phyloP scores from a whole-genome alignment of 1,140 invertebrate genomes.

The Papilio polyxenes region DNA sequence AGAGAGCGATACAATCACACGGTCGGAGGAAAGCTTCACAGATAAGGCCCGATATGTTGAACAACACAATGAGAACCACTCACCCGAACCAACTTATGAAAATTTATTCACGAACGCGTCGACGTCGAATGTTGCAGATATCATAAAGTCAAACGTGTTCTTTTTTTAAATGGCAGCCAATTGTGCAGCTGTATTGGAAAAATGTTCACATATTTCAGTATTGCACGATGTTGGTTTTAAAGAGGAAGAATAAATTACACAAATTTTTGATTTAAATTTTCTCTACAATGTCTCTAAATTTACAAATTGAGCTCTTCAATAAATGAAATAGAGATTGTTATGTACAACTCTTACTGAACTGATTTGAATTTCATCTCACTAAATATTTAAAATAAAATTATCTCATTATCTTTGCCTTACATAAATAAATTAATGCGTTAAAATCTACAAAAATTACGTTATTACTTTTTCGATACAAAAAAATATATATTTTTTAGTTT shows the following conservation, averaged over 20 bases:
- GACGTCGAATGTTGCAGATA: constrained; percentile 31
- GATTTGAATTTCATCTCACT: too few species aligned
- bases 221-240: background rate
- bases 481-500: background rate
- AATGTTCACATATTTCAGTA: background rate
- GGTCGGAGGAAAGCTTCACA: background rate
- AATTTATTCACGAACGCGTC: constrained; percentile 34
- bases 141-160: constrained; percentile 29
- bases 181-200: background rate
- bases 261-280: background rate
- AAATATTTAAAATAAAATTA: too few species aligned
- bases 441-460: background rate
- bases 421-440: too few species aligned
- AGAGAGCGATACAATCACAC: constrained; percentile 5
- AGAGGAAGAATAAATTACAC: too few species aligned
- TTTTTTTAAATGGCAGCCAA: constrained; percentile 22
- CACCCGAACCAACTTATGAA: constrained; percentile 28
- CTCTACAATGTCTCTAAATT: background rate
- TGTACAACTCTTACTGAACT: too few species aligned
- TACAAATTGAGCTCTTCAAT: background rate
- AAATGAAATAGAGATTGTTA: too few species aligned
- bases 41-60: constrained; percentile 8
- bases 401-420: too few species aligned
- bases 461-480: background rate
- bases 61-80: constrained; percentile 10